Evolutionary conservation across 2,113 vertebrate genomes (phyloP).

Genomic region (Eurystomus gularis): DNA sequence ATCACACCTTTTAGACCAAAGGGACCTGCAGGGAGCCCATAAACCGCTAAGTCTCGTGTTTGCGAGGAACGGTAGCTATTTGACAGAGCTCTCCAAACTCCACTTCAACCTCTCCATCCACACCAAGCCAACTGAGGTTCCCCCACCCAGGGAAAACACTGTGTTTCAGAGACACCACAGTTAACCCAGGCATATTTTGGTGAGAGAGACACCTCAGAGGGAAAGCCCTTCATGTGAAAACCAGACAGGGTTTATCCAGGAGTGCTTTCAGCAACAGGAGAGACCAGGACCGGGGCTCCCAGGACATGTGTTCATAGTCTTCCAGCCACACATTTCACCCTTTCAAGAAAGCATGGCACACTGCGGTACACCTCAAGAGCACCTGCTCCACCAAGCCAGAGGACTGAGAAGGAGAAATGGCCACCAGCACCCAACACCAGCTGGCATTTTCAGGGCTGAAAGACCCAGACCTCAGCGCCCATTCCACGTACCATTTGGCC

Average conservation of each 20-base stretch:
- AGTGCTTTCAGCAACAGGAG: not conserved
- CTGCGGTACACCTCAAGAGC: not conserved
- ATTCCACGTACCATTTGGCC: not conserved
- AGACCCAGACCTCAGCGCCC: not conserved
- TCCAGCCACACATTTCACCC: fast-evolving
- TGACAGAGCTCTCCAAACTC: not conserved
- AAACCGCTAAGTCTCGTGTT: not conserved
- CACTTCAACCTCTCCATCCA: not conserved
- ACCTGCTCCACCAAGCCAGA: fast-evolving
- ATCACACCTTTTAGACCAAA: not conserved
- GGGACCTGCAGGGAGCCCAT: not conserved
- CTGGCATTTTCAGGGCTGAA: not conserved
- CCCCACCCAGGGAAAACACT: not conserved
- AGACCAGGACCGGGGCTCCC: not conserved
- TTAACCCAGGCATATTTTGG: not conserved
- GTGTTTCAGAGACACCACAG: not conserved
- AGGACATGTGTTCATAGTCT: fast-evolving
- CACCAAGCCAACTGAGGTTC: not conserved
- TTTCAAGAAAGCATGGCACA: not conserved
- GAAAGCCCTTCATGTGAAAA: not conserved
- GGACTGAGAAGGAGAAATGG: not conserved
- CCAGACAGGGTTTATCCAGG: not conserved
- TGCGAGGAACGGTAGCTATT: fast-evolving
- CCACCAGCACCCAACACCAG: not conserved
- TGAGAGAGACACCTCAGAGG: not conserved